Evolutionary conservation across 2,888 invertebrate genomes (phyloP), one percentile per base, ranked within the genome.

Genomic region (Hirtodrosophila histrioides): DNA sequence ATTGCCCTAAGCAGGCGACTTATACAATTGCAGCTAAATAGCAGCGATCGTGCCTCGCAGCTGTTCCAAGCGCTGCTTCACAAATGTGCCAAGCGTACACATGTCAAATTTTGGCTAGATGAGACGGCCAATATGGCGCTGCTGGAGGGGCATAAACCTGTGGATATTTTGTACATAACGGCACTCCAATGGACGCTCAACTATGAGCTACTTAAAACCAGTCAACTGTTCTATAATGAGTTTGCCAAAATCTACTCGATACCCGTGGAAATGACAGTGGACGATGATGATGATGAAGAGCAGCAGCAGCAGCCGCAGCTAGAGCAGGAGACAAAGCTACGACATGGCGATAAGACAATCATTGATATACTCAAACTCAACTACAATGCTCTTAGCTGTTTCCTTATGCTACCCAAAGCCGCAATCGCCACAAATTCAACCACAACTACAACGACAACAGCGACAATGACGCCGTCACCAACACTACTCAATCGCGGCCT

Each of bases 141-240:
- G 17, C 48, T 83, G 0, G 65, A 66, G 12, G 83, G 76, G 1
- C 72, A 86, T 56, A 88, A 85, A 50, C 85, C 89, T 1, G 71
- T 82, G 3, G 88, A 91, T 49, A 88, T 89, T 43, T 76, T 91
- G 3, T 86, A 90, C 61, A 86, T 91, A 36, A 81, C 89, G 0
- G 87, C 90, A 0, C 69, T 90, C 9, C 90, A 91, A 64, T 92
- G 92, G 92, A 89, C 89, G 7, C 86, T 90, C n/a, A 91, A 88
- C 63, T 88, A 89, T 70, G 90, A 91, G 53, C 77, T 92, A 8
- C 72, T 91, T 1, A 90, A 89, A 67, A 88, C 84, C 5, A 91
- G 88, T 73, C 88, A 89, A 68, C 72, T 88, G 45, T 92, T 91
- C 45, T 90, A 89, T 39, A 86, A 80, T 46, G 89, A 89, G 51